phyloP scores from a whole-genome alignment of 2,113 vertebrate genomes.

The Poeciliopsis prolifica region DNA sequence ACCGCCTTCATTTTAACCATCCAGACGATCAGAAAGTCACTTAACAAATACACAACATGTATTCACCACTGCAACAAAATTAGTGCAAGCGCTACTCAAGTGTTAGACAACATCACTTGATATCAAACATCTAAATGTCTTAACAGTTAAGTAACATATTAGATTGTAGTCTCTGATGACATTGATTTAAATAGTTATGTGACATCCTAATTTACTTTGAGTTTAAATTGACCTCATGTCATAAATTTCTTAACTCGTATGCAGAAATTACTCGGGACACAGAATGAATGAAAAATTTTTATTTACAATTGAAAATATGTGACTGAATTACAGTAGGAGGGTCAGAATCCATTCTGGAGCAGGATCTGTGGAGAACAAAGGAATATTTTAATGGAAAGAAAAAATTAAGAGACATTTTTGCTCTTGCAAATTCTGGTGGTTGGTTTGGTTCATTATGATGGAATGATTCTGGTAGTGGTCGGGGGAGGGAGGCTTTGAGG shows the following conservation, averaged over 20 bases:
- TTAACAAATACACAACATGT: no score
- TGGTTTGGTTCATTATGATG: neutral
- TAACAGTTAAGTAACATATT: neutral
- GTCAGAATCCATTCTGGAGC: neutral
- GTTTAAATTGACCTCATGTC: neutral
- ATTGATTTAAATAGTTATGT: neutral
- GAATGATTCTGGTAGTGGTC: neutral
- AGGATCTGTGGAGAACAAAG: neutral
- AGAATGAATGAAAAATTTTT: no score
- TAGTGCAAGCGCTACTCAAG: neutral
- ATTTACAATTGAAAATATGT: neutral
- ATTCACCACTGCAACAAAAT: neutral
- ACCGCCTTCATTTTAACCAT: no score
- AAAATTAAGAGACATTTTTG: no score
- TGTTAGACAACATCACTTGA: no score
- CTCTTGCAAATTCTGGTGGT: no score
- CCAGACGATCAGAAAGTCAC: no score
- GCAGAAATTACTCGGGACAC: no score
- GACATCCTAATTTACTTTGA: neutral
- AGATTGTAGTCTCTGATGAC: neutral
- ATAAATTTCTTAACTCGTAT: neutral
- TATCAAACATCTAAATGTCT: no score
- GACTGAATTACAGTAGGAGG: neutral
- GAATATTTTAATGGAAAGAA: neutral
- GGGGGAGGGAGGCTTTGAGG: neutral